Percentiles rank a stretch among this genome's conserved stretches.
Conservation (phyloP, 2,113 vertebrate genomes). For the Myodes glareolus region DNA sequence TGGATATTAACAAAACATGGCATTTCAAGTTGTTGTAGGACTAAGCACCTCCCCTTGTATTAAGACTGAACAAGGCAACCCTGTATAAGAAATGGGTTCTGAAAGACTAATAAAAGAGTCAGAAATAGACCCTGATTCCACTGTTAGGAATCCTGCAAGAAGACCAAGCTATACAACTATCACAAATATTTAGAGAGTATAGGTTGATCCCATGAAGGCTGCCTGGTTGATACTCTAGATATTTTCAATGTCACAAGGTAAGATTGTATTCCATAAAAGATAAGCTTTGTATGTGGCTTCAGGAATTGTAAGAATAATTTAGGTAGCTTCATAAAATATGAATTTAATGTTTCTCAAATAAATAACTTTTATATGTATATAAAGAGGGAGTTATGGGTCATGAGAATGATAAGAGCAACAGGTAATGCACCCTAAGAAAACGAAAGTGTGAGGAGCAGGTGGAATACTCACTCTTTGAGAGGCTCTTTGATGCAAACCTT, state of each 20-base stretch:
- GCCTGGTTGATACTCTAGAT: background rate
- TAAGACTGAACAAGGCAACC: background rate
- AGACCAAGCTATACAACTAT: background rate
- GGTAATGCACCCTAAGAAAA: background rate
- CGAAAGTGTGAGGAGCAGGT: constrained; percentile 22
- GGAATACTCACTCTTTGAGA: background rate
- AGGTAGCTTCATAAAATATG: constrained; percentile 24
- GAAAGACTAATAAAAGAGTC: background rate
- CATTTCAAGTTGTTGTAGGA: background rate
- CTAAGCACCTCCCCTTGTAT: background rate
- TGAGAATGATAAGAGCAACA: background rate
- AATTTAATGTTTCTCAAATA: background rate
- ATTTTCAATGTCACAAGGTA: background rate
- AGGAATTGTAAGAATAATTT: background rate
- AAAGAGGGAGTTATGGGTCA: constrained; percentile 13
- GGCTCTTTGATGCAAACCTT: constrained; percentile 22
- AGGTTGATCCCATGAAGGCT: background rate
- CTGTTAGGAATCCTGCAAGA: background rate
- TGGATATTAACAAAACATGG: background rate
- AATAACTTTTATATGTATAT: constrained; percentile 26
- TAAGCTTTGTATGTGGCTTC: background rate
- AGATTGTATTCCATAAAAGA: background rate
- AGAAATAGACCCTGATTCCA: background rate
- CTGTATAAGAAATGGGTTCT: background rate
- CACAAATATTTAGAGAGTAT: background rate